Evolutionary conservation across 2,888 invertebrate species (phyloP).

Genomic region (Spilarctia lutea): DNA sequence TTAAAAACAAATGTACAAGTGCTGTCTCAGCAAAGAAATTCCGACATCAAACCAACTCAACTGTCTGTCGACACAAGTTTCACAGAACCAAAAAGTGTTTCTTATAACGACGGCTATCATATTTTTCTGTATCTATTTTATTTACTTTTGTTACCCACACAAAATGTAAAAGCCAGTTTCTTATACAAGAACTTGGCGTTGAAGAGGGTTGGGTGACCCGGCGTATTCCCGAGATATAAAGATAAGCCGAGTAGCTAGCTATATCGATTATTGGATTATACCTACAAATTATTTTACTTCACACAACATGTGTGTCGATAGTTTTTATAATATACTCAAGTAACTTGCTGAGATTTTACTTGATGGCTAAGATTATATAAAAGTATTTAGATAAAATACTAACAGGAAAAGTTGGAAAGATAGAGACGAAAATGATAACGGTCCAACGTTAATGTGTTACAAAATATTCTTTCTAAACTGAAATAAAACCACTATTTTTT

Average conservation of each 20-base stretch:
- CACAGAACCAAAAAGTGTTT: neutral
- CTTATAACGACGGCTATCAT: conserved; percentile 12
- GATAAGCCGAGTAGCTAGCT: conserved; percentile 21
- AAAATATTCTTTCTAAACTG: neutral
- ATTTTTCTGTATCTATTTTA: conserved; percentile 19
- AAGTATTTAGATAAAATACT: neutral
- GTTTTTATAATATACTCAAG: neutral
- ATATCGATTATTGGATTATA: conserved; percentile 34
- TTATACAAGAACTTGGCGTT: conserved; percentile 28
- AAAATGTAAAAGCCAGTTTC: conserved; percentile 33
- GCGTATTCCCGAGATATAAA: conserved; percentile 30
- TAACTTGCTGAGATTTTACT: neutral
- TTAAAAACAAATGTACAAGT: neutral
- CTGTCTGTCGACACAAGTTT: neutral
- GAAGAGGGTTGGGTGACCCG: conserved; percentile 35
- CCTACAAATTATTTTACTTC: conserved; percentile 28
- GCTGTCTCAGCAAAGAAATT: neutral
- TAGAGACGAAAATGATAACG: neutral
- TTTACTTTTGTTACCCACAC: conserved; percentile 16
- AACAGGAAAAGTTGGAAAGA: neutral
- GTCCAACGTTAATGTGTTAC: neutral
- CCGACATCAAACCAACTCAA: neutral
- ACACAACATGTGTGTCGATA: neutral
- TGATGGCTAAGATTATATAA: neutral
- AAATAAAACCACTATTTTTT: neutral